Conservation (phyloP, 2,113 vertebrate genomes). For the Gopherus flavomarginatus region DNA sequence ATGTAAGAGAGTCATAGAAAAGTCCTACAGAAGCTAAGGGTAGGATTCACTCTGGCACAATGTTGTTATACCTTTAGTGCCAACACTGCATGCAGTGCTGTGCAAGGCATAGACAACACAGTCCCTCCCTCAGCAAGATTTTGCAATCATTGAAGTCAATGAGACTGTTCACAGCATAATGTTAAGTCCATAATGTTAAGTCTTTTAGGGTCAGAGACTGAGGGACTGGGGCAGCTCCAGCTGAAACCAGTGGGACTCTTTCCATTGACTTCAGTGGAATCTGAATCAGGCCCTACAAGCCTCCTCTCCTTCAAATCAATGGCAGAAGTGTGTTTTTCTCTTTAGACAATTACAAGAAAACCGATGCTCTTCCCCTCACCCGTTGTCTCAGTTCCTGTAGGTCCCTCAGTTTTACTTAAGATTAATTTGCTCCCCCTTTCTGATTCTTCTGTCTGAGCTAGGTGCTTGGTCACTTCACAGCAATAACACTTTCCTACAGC, state of each 20-base stretch:
- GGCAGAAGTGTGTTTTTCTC: not conserved
- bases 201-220: not conserved
- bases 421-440: not conserved
- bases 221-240: fast-evolving
- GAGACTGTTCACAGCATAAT: not conserved
- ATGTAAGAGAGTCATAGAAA: not conserved
- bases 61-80: not conserved
- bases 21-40: not conserved
- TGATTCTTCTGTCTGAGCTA: not conserved
- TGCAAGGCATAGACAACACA: not conserved
- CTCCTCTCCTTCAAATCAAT: not conserved
- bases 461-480: not conserved
- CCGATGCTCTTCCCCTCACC: not conserved
- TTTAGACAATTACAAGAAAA: not conserved
- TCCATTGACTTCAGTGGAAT: not conserved
- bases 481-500: not conserved
- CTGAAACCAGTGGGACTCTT: not conserved
- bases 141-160: not conserved
- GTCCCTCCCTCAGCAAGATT: not conserved
- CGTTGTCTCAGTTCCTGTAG: not conserved
- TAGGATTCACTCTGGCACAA: not conserved
- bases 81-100: not conserved
- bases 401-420: not conserved
- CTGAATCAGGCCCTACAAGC: not conserved
- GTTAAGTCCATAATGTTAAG: not conserved